Evolutionary conservation across 1,140 invertebrate species (phyloP), one percentile per base, ranked within the genome.

Genomic region (Halotydeus destructor): DNA sequence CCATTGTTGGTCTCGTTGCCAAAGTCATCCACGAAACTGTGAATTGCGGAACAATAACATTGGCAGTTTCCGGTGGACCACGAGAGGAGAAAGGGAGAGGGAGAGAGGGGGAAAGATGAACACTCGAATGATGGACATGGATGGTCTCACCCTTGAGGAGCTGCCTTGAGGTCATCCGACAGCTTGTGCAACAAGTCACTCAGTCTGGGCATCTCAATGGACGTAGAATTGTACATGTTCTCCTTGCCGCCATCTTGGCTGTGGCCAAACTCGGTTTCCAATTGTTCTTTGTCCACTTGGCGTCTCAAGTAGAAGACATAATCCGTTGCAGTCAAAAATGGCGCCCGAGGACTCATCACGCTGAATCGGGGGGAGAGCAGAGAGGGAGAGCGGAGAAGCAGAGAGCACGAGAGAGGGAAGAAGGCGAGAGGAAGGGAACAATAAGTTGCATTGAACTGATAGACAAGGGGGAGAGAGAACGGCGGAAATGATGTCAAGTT

Each of bases 21-120:
- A 33, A 51, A 51, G 4, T 51, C 49, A 16, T 48, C 45, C 6
- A 51, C 26, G 28, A 51, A 51, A 31, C 49, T 51, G 26, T 16
- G 34, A 42, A 27, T 38, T 6, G n/a, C 22, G 12, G 14, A 8
- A 38, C 12, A 6, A 23, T 16, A 27, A 5, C 6, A 25, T 9
- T 38, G 5, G 8, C 5, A 38, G 18, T n/a, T 24, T 36, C 9
- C 9, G 9, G n/a, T 6, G 8, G 16, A 40, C 5, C n/a, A 40
- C 14, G 19, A 28, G 9, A 9, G 8, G 5, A 6, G 5, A 26
- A 23, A 30, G 8, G 31, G 11, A n/a, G 27, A 14, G n/a, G n/a
- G 9, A 12, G 5, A 22, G 9, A 3, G n/a, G 5, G 5, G 12
- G 16, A 12, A 28, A 19, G n/a, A 38, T 12, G 3, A 8, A 38